Percentiles rank a stretch among this genome's conserved stretches.
phyloP scores from a whole-genome alignment of 2,888 invertebrate species.

The Thelaira solivaga region DNA sequence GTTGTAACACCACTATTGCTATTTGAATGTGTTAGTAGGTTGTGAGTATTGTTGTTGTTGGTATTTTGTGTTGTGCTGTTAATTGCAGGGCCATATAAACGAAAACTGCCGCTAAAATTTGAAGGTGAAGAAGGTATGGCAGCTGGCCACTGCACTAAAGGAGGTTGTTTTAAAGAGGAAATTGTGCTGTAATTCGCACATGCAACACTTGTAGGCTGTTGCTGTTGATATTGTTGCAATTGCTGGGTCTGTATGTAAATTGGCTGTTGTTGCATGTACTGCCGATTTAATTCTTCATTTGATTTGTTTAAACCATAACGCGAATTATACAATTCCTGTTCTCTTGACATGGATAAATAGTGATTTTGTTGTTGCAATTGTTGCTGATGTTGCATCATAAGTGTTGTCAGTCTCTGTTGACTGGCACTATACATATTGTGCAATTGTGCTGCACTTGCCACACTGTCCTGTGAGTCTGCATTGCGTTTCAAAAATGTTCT shows the following conservation, averaged over 20 bases:
- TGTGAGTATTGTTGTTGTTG: conserved; percentile 28
- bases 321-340: conserved; percentile 66
- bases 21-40: conserved; percentile 57
- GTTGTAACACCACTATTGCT: conserved; percentile 48
- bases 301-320: conserved; percentile 66
- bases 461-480: conserved; percentile 69
- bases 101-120: conserved; percentile 70
- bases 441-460: conserved; percentile 62
- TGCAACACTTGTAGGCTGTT: conserved; percentile 22
- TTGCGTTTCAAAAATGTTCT: conserved; percentile 73
- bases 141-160: conserved; percentile 74
- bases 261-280: conserved; percentile 47
- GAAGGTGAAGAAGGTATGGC: conserved; percentile 76
- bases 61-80: conserved; percentile 24
- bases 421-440: conserved; percentile 66
- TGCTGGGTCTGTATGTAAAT: conserved; percentile 49
- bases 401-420: conserved; percentile 64
- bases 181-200: conserved; percentile 46
- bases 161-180: conserved; percentile 56
- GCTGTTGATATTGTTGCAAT: conserved; percentile 52
- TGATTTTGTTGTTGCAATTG: conserved; percentile 65
- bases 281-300: conserved; percentile 65
- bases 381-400: conserved; percentile 66
- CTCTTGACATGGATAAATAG: conserved; percentile 64
- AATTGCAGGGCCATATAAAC: conserved; percentile 65